phyloP scores from a whole-genome alignment of 37 sponge, comb jelly and placozoan genomes.

The Dysidea cf. avara region DNA sequence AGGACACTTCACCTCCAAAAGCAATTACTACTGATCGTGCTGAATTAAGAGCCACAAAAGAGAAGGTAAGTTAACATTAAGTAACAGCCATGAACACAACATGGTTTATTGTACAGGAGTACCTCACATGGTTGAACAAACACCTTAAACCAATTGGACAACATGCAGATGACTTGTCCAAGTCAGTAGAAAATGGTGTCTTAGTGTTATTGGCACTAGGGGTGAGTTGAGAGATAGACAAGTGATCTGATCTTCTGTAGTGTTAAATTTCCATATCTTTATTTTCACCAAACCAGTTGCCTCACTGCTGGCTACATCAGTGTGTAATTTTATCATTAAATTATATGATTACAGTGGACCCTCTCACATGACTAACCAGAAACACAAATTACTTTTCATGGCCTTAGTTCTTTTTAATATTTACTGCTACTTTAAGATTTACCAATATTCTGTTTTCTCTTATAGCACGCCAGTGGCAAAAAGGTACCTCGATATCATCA shows the following conservation, averaged over 20 bases:
- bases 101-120: slow-evolving; percentile 6
- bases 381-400: neutral
- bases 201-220: slow-evolving; percentile 51
- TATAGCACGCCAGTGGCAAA: slow-evolving; percentile 50
- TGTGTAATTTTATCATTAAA: too few species aligned
- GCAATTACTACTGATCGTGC: too few species aligned
- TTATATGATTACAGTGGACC: neutral
- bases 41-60: too few species aligned
- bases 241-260: neutral
- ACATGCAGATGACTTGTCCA: slow-evolving; percentile 35
- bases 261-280: neutral
- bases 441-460: neutral
- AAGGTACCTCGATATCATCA: slow-evolving; percentile 46
- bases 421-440: neutral
- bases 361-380: neutral
- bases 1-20: too few species aligned
- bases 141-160: slow-evolving; percentile 16
- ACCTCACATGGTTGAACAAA: slow-evolving; percentile 67
- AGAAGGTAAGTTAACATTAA: too few species aligned
- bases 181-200: slow-evolving; percentile 50
- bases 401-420: neutral
- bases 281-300: neutral
- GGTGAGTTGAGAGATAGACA: slow-evolving; percentile 26
- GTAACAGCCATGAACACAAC: neutral
- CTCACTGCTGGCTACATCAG: neutral